A percentile compares a stretch with the other conserved stretches of the same genome.
Evolutionary conservation across 1,140 invertebrate genomes (phyloP).

Genomic region (Tyrophagus putrescentiae): DNA sequence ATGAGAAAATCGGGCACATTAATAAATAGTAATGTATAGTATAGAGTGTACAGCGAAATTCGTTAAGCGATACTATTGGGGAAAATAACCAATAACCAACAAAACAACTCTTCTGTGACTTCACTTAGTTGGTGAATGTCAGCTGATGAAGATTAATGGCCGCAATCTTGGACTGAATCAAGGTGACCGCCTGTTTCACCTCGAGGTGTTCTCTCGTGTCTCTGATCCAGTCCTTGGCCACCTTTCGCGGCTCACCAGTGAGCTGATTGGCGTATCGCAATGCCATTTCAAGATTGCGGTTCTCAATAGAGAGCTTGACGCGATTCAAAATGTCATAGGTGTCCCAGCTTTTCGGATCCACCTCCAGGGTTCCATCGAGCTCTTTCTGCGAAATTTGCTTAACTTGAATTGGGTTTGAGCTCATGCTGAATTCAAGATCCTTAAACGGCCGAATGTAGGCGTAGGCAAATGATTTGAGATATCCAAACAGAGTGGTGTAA

Average conservation of each 20-base stretch:
- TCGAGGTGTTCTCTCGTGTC: slow-evolving; percentile 69
- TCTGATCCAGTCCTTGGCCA: slow-evolving; percentile 69
- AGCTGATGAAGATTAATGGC: slow-evolving; percentile 32
- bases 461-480: slow-evolving; percentile 75
- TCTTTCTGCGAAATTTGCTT: slow-evolving; percentile 29
- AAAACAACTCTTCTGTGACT: neutral
- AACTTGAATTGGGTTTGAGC: neutral
- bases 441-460: slow-evolving; percentile 38
- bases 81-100: neutral
- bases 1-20: neutral
- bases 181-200: slow-evolving; percentile 71
- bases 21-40: neutral
- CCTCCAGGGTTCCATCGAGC: slow-evolving; percentile 28
- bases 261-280: slow-evolving; percentile 78
- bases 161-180: slow-evolving; percentile 62
- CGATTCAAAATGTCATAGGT: slow-evolving; percentile 74
- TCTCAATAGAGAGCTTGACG: slow-evolving; percentile 67
- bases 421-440: slow-evolving; percentile 32
- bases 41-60: neutral
- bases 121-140: slow-evolving; percentile 17
- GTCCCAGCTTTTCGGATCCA: slow-evolving; percentile 45
- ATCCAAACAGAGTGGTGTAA: slow-evolving; percentile 54
- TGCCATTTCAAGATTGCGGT: slow-evolving; percentile 63
- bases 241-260: slow-evolving; percentile 59
- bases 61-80: neutral